Evolutionary conservation across 2,113 vertebrate species (phyloP).

Genomic region (Platichthys stellatus): DNA sequence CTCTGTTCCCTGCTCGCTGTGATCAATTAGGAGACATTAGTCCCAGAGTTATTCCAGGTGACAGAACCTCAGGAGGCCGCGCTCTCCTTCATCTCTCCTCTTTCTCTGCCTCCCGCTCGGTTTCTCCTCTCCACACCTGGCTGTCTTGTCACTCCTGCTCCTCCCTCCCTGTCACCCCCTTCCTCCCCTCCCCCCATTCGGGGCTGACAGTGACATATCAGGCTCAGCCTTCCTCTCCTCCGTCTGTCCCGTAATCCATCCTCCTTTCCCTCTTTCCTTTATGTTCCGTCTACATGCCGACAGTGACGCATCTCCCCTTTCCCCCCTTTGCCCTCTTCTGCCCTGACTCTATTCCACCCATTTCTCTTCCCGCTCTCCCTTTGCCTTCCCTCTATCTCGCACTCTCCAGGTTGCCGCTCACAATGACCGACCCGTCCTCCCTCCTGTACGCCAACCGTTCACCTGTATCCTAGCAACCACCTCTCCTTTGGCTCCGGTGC

Average conservation of each 20-base stretch:
- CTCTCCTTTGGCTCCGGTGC: constrained; percentile 77
- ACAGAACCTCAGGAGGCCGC: constrained; percentile 71
- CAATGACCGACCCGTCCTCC: constrained; percentile 77
- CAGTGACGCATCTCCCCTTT: constrained; percentile 56
- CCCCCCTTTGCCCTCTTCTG: constrained; percentile 62
- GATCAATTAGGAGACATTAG: constrained; percentile 81
- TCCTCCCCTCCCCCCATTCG: constrained; percentile 14
- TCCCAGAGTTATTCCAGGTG: constrained; percentile 75
- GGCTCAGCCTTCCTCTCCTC: constrained; percentile 40
- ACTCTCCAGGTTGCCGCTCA: constrained; percentile 71
- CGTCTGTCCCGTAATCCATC: constrained; percentile 47
- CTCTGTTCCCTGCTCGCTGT: constrained; percentile 63
- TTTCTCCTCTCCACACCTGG: constrained; percentile 65
- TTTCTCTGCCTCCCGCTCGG: constrained; percentile 39
- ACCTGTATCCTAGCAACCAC: constrained; percentile 88
- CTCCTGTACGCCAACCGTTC: constrained; percentile 80
- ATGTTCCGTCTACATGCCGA: constrained; percentile 44
- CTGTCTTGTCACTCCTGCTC: constrained; percentile 55
- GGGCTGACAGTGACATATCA: constrained; percentile 65
- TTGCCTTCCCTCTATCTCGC: constrained; percentile 52
- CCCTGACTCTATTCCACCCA: constrained; percentile 59
- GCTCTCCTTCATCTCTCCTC: constrained; percentile 66
- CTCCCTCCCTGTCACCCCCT: constrained; percentile 26
- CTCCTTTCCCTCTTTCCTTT: constrained; percentile 49
- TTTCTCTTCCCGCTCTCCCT: constrained; percentile 15